Evolutionary conservation across 2,888 invertebrate genomes (phyloP).

Genomic region (Parthenolecanium corni): DNA sequence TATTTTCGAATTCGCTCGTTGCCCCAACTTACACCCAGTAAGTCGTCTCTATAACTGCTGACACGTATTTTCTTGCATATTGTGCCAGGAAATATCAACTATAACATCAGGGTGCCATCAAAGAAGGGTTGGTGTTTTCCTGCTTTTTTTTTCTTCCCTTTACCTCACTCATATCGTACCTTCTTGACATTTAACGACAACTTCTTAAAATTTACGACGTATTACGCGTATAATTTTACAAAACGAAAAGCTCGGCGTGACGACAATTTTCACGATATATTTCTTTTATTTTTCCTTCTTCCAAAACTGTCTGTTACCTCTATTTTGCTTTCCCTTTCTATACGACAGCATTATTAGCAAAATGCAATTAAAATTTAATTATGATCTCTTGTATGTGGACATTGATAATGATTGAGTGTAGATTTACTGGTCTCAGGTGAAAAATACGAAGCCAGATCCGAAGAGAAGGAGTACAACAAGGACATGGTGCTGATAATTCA

Average conservation of each 20-base stretch:
- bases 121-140: no score
- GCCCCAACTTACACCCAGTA: background rate
- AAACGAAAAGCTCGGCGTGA: no score
- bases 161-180: background rate
- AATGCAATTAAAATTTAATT: constrained; percentile 13
- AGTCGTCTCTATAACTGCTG: constrained; percentile 15
- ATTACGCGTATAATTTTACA: constrained; percentile 1
- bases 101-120: background rate
- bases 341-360: background rate
- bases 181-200: constrained; percentile 10
- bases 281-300: background rate
- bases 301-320: background rate
- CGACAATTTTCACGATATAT: background rate
- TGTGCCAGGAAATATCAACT: constrained; percentile 19
- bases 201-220: constrained; percentile 11
- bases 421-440: constrained; percentile 51
- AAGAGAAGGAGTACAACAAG: constrained; percentile 75
- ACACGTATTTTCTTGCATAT: constrained; percentile 21
- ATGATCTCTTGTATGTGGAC: no score
- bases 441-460: constrained; percentile 73
- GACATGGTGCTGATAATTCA: constrained; percentile 84
- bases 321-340: background rate
- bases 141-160: background rate
- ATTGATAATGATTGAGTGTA: constrained; percentile 29
- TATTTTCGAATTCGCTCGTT: constrained; percentile 3